A percentile compares a stretch with the other conserved stretches of the same genome.
Conservation (phyloP, 2,113 vertebrate species). For the Phoxinus phoxinus region DNA sequence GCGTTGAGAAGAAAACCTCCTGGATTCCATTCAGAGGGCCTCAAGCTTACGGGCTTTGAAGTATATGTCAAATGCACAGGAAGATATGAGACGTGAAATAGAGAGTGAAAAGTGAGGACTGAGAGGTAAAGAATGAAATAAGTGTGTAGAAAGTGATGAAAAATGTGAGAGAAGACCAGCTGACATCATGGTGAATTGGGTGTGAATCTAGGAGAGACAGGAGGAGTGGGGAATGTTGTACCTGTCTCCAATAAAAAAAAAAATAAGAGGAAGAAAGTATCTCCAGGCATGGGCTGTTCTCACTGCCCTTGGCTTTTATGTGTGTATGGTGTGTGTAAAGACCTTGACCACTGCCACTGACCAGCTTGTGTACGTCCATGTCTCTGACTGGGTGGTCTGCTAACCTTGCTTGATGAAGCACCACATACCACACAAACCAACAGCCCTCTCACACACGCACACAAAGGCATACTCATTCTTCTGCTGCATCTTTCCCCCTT, state of each 20-base stretch:
- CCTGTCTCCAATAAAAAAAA: slow-evolving; percentile 49
- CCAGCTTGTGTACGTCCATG: slow-evolving; percentile 60
- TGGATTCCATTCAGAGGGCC: slow-evolving; percentile 26
- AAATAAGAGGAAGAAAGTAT: slow-evolving; percentile 23
- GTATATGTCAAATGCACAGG: slow-evolving; percentile 38
- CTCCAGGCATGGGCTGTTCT: slow-evolving; percentile 65
- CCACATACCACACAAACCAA: slow-evolving; percentile 43
- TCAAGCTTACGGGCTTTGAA: slow-evolving; percentile 45
- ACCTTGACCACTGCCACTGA: slow-evolving; percentile 73
- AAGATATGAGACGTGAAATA: slow-evolving; percentile 39
- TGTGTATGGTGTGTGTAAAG: slow-evolving; percentile 60
- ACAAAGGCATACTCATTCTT: slow-evolving; percentile 44
- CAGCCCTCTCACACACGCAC: background rate
- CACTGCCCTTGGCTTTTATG: slow-evolving; percentile 63
- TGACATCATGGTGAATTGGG: slow-evolving; percentile 17
- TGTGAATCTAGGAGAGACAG: slow-evolving; percentile 35
- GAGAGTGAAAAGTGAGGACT: slow-evolving; percentile 44
- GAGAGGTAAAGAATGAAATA: background rate
- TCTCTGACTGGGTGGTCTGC: slow-evolving; percentile 74
- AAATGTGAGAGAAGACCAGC: slow-evolving; percentile 9
- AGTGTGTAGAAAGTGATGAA: background rate
- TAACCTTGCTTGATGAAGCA: slow-evolving; percentile 59
- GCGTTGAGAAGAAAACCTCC: slow-evolving; percentile 11
- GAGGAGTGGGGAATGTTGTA: slow-evolving; percentile 61
- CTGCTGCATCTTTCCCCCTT: slow-evolving; percentile 31